Percentiles rank a stretch among this genome's conserved stretches.
These are phyloP conservation scores for Neotoxoptera formosana DNA, from an alignment of 1,140 invertebrate species.

Conservation along the genomic window DNA sequence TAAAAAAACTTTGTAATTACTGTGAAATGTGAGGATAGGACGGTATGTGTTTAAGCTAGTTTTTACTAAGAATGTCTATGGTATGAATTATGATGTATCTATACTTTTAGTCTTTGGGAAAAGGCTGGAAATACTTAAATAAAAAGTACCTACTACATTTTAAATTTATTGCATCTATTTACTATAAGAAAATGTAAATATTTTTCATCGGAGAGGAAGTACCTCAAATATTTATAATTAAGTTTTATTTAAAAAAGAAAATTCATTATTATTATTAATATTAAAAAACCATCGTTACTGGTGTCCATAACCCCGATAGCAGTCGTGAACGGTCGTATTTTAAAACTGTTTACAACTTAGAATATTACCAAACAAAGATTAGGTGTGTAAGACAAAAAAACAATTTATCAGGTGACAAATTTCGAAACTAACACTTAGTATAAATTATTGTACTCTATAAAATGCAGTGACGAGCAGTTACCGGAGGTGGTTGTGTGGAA, in stretches of 20 bases:
- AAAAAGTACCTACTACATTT: too few relatives aligned
- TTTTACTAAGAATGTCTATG: too few relatives aligned
- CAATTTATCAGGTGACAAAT: background rate
- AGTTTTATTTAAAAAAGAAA: background rate
- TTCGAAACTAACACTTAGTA: background rate
- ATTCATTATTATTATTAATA: too few relatives aligned
- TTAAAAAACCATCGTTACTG: background rate
- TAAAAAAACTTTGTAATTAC: too few relatives aligned
- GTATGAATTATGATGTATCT: too few relatives aligned
- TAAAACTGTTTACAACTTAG: background rate
- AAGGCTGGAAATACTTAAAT: background rate
- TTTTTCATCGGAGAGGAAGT: background rate
- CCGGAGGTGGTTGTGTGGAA: conserved; percentile 60
- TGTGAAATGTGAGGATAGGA: too few relatives aligned
- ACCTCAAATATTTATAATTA: background rate
- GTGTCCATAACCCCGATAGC: background rate
- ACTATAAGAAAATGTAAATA: background rate
- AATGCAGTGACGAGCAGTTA: background rate
- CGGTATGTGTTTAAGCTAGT: too few relatives aligned
- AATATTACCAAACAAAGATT: background rate
- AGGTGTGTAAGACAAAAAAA: background rate
- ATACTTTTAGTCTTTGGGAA: background rate
- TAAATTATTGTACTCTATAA: background rate
- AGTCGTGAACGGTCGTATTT: background rate
- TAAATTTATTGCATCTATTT: background rate